Percentiles rank a stretch among this genome's conserved stretches.
phyloP scores from a whole-genome alignment of 2,888 invertebrate genomes.

The Oligia strigilis region DNA sequence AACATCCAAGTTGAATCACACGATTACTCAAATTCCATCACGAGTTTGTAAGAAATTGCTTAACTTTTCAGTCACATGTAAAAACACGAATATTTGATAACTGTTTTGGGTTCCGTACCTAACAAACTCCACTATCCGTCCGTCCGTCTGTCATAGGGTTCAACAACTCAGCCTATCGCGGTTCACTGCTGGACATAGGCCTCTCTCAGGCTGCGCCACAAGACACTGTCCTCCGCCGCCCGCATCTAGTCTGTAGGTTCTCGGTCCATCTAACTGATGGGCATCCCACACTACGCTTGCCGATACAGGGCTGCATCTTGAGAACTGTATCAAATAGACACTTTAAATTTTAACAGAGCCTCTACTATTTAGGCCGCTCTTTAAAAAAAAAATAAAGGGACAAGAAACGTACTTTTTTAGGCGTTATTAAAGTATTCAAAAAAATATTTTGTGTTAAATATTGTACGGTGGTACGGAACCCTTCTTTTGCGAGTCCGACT shows the following conservation, averaged over 20 bases:
- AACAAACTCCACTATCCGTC: not conserved
- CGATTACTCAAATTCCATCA: slow-evolving; percentile 2
- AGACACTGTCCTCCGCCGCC: not conserved
- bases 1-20: slow-evolving; percentile 14
- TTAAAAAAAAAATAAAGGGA: not conserved
- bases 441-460: too few relatives aligned
- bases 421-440: not conserved
- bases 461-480: not conserved
- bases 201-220: not conserved
- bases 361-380: not conserved
- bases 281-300: not conserved
- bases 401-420: not conserved
- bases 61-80: slow-evolving; percentile 30
- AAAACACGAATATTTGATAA: slow-evolving; percentile 16
- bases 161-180: not conserved
- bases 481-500: not conserved
- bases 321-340: not conserved
- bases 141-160: not conserved
- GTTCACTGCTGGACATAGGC: not conserved
- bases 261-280: not conserved
- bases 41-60: slow-evolving; percentile 23
- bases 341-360: not conserved
- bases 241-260: not conserved
- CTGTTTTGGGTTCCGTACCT: not conserved
- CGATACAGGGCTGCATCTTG: not conserved